A percentile compares a stretch with the other conserved stretches of the same genome.
Evolutionary conservation across 2,797 vertebrate genomes (phyloP).

Genomic region (Syndactyla subalaris): DNA sequence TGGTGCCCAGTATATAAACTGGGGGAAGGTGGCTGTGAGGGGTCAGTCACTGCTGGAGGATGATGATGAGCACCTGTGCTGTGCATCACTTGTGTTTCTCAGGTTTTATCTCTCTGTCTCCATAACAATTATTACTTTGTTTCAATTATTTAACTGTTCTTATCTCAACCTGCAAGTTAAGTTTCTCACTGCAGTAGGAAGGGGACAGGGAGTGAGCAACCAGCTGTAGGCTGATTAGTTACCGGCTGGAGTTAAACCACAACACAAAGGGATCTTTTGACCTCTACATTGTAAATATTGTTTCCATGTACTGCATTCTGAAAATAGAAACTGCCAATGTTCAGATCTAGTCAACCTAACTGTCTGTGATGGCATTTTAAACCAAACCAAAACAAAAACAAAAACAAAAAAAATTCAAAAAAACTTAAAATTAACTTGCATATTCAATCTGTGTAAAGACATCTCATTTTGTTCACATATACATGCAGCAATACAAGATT

Average conservation of each 20-base stretch:
- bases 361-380: neutral
- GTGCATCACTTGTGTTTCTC: neutral
- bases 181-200: neutral
- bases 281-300: conserved; percentile 47
- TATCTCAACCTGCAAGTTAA: neutral
- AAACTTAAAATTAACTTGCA: neutral
- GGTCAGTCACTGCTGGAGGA: neutral
- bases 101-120: neutral
- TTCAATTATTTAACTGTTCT: neutral
- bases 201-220: neutral
- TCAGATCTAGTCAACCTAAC: neutral
- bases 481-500: neutral
- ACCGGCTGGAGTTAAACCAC: neutral
- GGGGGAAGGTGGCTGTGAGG: neutral
- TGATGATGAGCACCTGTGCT: neutral
- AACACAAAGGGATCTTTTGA: conserved; percentile 50
- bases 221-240: neutral
- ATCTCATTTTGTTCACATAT: neutral
- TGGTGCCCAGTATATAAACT: neutral
- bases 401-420: fast-evolving
- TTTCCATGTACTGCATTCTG: neutral
- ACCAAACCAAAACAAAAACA: no score
- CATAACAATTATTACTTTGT: neutral
- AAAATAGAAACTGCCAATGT: neutral
- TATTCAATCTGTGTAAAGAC: neutral